phyloP scores from a whole-genome alignment of 2,888 invertebrate genomes.

The Germaria angustata region DNA sequence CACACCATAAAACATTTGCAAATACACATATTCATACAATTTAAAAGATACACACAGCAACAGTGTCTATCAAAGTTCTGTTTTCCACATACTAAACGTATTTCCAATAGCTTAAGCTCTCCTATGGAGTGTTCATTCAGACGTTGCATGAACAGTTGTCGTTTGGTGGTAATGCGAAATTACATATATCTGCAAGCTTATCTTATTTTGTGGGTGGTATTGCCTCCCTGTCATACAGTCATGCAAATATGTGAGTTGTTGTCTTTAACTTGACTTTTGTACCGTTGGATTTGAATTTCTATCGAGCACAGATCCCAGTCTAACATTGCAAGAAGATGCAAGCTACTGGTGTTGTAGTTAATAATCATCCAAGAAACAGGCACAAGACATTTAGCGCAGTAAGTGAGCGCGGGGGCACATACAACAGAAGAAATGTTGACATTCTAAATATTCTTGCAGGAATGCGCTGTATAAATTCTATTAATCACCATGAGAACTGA shows the following conservation, averaged over 20 bases:
- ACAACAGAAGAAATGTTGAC: slow-evolving; percentile 24
- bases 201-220: not conserved
- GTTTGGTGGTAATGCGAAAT: slow-evolving; percentile 4
- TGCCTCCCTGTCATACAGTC: not conserved
- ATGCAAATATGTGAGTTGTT: not conserved
- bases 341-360: not conserved
- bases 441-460: slow-evolving; percentile 46
- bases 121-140: slow-evolving; percentile 15
- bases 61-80: slow-evolving; percentile 15
- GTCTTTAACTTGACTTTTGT: slow-evolving; percentile 27
- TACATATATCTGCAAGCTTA: slow-evolving; percentile 9
- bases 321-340: not conserved
- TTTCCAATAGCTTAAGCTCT: slow-evolving; percentile 20
- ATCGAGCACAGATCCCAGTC: not conserved
- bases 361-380: not conserved
- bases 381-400: not conserved
- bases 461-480: slow-evolving; percentile 59
- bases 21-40: slow-evolving; percentile 3
- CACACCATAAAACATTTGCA: slow-evolving; percentile 5
- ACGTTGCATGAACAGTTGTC: slow-evolving; percentile 2
- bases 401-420: not conserved
- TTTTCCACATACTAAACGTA: slow-evolving; percentile 12
- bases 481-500: slow-evolving; percentile 62
- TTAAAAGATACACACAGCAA: not conserved
- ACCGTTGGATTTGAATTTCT: slow-evolving; percentile 15